Conservation (phyloP, 2,797 vertebrate genomes). For the Silurus aristotelis region DNA sequence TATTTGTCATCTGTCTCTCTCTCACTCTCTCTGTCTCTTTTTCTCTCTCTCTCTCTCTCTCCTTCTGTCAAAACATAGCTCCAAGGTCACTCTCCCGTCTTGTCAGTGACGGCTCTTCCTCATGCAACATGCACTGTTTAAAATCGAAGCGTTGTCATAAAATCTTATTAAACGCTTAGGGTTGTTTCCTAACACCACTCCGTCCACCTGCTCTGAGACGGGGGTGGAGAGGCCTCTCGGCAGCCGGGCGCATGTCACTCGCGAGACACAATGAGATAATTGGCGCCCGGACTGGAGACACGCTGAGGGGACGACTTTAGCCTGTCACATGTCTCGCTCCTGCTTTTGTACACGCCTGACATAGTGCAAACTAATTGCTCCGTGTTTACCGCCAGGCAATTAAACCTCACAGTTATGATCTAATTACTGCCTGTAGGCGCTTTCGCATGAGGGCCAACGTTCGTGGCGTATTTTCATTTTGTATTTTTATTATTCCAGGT, state of each 20-base stretch:
- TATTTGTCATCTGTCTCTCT: slow-evolving; percentile 28
- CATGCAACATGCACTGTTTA: slow-evolving; percentile 19
- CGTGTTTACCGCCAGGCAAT: slow-evolving; percentile 68
- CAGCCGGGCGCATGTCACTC: slow-evolving; percentile 43
- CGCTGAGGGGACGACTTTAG: slow-evolving; percentile 53
- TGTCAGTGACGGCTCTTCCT: slow-evolving; percentile 27
- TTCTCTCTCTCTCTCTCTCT: slow-evolving; percentile 8
- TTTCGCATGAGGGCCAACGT: neutral
- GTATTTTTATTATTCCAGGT: neutral
- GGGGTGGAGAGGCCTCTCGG: slow-evolving; percentile 23
- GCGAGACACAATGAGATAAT: slow-evolving; percentile 61
- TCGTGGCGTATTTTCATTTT: neutral
- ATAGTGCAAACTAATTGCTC: slow-evolving; percentile 66
- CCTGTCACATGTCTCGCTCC: slow-evolving; percentile 61
- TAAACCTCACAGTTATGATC: slow-evolving; percentile 52
- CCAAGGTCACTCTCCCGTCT: slow-evolving; percentile 30
- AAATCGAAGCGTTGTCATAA: slow-evolving; percentile 28
- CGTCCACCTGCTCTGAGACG: slow-evolving; percentile 41
- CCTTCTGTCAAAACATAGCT: slow-evolving; percentile 8
- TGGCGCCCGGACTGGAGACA: slow-evolving; percentile 63
- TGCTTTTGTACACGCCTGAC: slow-evolving; percentile 64
- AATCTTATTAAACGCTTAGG: slow-evolving; percentile 31
- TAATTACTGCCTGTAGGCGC: slow-evolving; percentile 31
- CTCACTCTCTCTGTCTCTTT: slow-evolving; percentile 4
- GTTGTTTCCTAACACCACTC: slow-evolving; percentile 34